Evolutionary conservation across 2,797 vertebrate species (phyloP).

Genomic region (Scyliorhinus canicula): DNA sequence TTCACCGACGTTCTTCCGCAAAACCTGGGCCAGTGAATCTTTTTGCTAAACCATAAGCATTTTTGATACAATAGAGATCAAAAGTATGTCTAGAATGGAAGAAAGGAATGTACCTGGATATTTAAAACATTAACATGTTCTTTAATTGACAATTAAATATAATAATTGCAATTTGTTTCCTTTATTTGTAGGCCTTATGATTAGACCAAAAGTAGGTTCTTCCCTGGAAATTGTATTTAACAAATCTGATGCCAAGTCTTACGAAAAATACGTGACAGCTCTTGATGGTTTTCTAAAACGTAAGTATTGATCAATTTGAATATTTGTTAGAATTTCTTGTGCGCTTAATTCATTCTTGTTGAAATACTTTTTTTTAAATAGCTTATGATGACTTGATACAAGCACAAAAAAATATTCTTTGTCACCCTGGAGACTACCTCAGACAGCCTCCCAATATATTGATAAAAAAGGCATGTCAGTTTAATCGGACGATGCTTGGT

Average conservation of each 20-base stretch:
- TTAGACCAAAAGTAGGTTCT: slow-evolving; percentile 68
- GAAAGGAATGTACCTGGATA: background rate
- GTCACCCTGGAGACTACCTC: slow-evolving; percentile 59
- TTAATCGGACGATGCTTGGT: slow-evolving; percentile 64
- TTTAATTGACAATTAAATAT: background rate
- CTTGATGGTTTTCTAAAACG: slow-evolving; percentile 69
- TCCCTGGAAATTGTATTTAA: slow-evolving; percentile 71
- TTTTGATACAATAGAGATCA: background rate
- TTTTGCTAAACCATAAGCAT: background rate
- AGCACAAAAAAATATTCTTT: slow-evolving; percentile 61
- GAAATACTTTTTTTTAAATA: slow-evolving; percentile 49
- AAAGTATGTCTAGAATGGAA: background rate
- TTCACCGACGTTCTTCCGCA: background rate
- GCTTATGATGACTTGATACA: slow-evolving; percentile 73
- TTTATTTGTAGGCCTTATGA: slow-evolving; percentile 69
- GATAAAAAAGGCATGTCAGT: slow-evolving; percentile 70
- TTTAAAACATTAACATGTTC: background rate
- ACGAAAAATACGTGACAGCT: slow-evolving; percentile 58
- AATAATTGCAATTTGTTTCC: slow-evolving; percentile 42
- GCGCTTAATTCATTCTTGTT: background rate
- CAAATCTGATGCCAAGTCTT: slow-evolving; percentile 56
- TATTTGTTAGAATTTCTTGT: background rate
- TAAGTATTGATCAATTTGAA: slow-evolving; percentile 56
- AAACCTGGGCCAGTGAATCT: background rate
- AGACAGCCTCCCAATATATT: slow-evolving; percentile 55